These are phyloP conservation scores for Apamea anceps DNA, from an alignment of 2,888 invertebrate species.

Conservation along the genomic window DNA sequence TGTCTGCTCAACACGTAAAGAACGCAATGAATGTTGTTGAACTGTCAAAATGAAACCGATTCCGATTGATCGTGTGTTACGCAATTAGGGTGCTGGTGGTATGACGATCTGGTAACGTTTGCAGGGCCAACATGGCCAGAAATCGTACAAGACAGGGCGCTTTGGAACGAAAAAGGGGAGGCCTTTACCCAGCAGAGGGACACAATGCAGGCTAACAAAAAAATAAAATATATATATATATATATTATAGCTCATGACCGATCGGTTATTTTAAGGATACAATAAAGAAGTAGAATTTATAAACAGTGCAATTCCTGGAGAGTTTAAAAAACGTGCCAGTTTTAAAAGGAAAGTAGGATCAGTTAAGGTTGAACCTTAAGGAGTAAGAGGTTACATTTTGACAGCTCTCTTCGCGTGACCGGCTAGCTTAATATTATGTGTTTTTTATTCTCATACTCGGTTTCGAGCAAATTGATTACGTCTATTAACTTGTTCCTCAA, in stretches of 20 bases:
- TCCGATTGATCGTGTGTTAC: too few species aligned
- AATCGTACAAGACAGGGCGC: too few species aligned
- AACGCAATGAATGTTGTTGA: too few species aligned
- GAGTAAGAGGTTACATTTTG: constrained; percentile 77
- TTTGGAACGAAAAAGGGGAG: too few species aligned
- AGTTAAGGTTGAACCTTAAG: constrained; percentile 37
- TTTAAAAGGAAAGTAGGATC: constrained; percentile 26
- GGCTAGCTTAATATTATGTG: constrained; percentile 74
- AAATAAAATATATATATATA: too few species aligned
- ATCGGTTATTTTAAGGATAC: background rate
- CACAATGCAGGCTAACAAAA: too few species aligned
- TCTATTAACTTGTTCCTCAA: constrained; percentile 82
- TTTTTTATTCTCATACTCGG: constrained; percentile 76
- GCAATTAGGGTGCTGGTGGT: too few species aligned
- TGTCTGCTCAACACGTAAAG: too few species aligned
- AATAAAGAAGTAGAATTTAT: background rate
- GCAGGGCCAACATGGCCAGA: too few species aligned
- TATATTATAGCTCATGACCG: background rate
- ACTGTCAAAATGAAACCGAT: too few species aligned
- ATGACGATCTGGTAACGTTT: too few species aligned
- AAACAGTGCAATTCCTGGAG: background rate
- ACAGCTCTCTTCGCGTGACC: constrained; percentile 83
- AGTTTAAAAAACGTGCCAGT: constrained; percentile 35
- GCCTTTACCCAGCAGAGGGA: too few species aligned
- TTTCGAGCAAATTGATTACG: constrained; percentile 83